These are phyloP conservation scores for Orientallactaga sibirica DNA, from an alignment of 2,797 vertebrate species.

Conservation along the genomic window DNA sequence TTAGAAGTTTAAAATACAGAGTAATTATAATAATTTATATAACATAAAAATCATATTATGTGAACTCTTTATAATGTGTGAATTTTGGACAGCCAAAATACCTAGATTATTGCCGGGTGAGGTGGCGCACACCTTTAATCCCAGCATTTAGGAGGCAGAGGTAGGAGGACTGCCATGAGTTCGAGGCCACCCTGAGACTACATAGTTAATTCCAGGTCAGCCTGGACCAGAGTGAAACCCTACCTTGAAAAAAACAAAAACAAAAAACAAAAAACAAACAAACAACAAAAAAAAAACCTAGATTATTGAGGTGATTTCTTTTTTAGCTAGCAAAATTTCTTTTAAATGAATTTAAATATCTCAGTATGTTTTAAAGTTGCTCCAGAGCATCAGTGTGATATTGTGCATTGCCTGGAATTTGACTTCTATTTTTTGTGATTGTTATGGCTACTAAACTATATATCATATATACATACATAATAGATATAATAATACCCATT, in stretches of 20 bases:
- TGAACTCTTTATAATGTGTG: constrained; percentile 11
- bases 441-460: neutral
- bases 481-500: neutral
- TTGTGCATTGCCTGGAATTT: neutral
- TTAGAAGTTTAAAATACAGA: neutral
- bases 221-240: too few species aligned
- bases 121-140: too few species aligned
- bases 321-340: neutral
- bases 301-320: neutral
- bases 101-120: too few species aligned
- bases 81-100: neutral
- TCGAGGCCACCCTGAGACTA: too few species aligned
- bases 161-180: too few species aligned
- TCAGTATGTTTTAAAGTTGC: neutral
- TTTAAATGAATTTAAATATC: constrained; percentile 4
- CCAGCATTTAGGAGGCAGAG: too few species aligned
- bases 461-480: neutral
- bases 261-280: too few species aligned
- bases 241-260: too few species aligned
- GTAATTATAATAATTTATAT: neutral
- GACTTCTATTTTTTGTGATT: neutral
- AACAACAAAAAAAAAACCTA: neutral
- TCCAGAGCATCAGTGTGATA: neutral
- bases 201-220: too few species aligned
- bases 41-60: neutral